Percentiles rank a stretch among this genome's conserved stretches.
phyloP scores from a whole-genome alignment of 2,888 invertebrate genomes.

The Drosophila dives region DNA sequence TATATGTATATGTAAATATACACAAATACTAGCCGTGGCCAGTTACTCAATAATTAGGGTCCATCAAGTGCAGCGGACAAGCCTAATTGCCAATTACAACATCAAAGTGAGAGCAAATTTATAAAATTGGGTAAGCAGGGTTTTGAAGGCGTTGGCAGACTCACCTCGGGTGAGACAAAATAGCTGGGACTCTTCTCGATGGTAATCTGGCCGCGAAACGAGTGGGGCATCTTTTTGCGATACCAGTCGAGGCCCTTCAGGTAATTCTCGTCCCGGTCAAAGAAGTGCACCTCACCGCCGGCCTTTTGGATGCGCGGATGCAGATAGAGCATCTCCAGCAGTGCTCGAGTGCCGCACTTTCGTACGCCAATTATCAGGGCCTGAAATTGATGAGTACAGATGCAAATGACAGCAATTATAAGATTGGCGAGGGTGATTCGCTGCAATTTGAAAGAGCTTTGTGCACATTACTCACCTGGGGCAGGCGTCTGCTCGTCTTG shows the following conservation, averaged over 20 bases:
- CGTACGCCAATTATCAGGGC: slow-evolving; percentile 97
- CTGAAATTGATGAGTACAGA: slow-evolving; percentile 83
- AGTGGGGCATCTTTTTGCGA: slow-evolving; percentile 96
- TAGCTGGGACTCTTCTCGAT: slow-evolving; percentile 99
- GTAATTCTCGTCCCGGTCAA: slow-evolving; percentile 97
- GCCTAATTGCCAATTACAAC: slow-evolving; percentile 75
- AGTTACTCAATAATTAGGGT: slow-evolving; percentile 73
- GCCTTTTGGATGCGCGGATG: slow-evolving; percentile 97
- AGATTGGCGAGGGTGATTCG: slow-evolving; percentile 4
- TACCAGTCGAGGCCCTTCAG: slow-evolving; percentile 97
- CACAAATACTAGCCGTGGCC: slow-evolving; percentile 17
- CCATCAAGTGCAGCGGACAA: slow-evolving; percentile 40
- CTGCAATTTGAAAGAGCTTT: slow-evolving; percentile 4
- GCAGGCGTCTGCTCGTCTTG: slow-evolving; percentile 88
- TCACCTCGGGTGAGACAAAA: slow-evolving; percentile 97
- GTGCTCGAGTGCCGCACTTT: slow-evolving; percentile 98
- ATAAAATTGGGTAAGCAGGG: not conserved
- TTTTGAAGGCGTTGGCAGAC: slow-evolving; percentile 53
- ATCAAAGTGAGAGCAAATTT: slow-evolving; percentile 61
- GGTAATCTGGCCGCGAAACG: slow-evolving; percentile 95
- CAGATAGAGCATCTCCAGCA: slow-evolving; percentile 97
- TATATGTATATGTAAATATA: not conserved
- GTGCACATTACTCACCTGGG: slow-evolving; percentile 85
- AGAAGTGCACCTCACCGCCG: slow-evolving; percentile 98
- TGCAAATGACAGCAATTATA: slow-evolving; percentile 72